Percentiles rank a stretch among this genome's conserved stretches.
Conservation (phyloP, 2,797 vertebrate species). For the Erethizon dorsatum region DNA sequence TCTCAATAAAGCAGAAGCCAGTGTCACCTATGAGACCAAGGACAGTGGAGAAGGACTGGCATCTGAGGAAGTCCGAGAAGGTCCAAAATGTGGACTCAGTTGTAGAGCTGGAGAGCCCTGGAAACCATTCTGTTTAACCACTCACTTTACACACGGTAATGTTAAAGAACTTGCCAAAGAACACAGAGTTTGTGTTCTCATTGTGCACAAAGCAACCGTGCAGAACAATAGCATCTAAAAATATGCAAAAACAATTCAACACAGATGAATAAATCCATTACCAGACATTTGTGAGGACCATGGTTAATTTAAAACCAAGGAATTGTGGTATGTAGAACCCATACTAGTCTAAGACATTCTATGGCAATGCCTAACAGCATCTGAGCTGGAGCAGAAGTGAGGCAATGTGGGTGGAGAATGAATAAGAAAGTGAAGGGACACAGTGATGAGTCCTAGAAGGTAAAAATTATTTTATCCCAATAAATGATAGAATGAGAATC, state of each 20-base stretch:
- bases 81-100: not conserved
- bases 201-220: not conserved
- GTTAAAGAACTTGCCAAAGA: not conserved
- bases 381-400: not conserved
- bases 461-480: not conserved
- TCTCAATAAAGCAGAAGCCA: slow-evolving; percentile 12
- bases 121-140: not conserved
- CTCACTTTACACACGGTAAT: not conserved
- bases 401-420: not conserved
- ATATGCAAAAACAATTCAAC: slow-evolving; percentile 26
- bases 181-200: not conserved
- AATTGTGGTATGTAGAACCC: not conserved
- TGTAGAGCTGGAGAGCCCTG: not conserved
- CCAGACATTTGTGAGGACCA: not conserved
- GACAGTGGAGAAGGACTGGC: not conserved
- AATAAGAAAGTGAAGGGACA: not conserved
- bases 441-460: not conserved
- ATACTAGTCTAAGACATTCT: not conserved
- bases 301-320: slow-evolving; percentile 4
- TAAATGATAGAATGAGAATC: not conserved
- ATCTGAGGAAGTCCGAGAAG: not conserved
- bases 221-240: slow-evolving; percentile 24
- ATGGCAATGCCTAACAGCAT: not conserved
- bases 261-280: not conserved
- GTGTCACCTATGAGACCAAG: not conserved